These are phyloP conservation scores for Toxostoma redivivum DNA, from an alignment of 2,113 vertebrate genomes.

Conservation along the genomic window DNA sequence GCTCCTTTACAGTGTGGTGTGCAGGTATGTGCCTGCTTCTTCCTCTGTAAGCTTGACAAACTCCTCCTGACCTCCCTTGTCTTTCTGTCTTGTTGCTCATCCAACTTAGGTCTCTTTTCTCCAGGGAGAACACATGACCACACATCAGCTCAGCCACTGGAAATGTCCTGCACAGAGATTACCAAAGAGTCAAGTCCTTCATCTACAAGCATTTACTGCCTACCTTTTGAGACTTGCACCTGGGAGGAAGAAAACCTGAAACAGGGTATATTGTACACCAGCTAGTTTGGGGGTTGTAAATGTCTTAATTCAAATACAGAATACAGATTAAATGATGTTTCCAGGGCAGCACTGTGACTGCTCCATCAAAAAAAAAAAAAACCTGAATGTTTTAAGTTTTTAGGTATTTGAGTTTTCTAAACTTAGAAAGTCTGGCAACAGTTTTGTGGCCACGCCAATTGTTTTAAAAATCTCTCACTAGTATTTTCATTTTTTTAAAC, in stretches of 20 bases:
- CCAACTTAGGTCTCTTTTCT: background rate
- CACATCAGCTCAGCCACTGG: background rate
- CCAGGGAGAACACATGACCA: background rate
- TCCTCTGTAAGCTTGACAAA: background rate
- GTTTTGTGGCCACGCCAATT: background rate
- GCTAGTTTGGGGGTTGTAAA: background rate
- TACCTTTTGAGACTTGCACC: background rate
- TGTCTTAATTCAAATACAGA: background rate
- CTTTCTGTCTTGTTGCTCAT: background rate
- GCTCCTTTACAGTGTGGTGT: background rate
- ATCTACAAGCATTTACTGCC: background rate
- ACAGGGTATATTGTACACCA: background rate
- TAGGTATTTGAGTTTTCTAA: background rate
- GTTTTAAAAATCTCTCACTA: background rate
- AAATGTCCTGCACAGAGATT: background rate
- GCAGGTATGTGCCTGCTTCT: background rate
- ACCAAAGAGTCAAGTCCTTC: background rate
- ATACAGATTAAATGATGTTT: background rate
- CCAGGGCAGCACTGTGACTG: background rate
- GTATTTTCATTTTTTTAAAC: background rate
- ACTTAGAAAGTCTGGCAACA: background rate
- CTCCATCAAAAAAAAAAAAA: background rate
- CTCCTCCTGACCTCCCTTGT: background rate
- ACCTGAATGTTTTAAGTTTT: background rate
- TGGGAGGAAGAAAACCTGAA: background rate